Evolutionary conservation across 2,888 invertebrate species (phyloP).

Genomic region (Eristalinus sepulchralis): DNA sequence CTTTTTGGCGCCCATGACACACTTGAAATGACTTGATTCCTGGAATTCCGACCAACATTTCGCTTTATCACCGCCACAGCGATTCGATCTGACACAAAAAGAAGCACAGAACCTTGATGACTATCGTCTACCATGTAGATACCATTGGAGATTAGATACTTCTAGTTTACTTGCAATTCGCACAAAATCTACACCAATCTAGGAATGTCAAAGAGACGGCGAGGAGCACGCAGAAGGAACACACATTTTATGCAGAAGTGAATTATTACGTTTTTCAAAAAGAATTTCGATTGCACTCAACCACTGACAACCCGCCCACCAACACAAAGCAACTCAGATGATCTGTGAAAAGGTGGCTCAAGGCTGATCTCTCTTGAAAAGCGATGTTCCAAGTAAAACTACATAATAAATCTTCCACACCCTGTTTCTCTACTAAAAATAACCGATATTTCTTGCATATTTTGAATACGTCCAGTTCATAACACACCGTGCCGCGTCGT

Average conservation of each 20-base stretch:
- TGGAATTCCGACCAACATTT: neutral
- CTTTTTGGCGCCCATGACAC: neutral
- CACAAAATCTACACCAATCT: neutral
- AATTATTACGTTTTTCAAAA: no score
- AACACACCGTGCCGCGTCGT: neutral
- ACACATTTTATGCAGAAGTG: no score
- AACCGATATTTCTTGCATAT: neutral
- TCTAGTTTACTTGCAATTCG: neutral
- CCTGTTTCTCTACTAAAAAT: neutral
- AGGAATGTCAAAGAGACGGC: neutral
- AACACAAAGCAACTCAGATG: neutral
- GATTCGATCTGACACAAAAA: neutral
- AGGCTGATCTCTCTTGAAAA: neutral
- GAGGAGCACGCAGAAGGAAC: no score
- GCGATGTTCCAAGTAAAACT: neutral
- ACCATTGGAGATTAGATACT: neutral
- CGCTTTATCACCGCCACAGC: neutral
- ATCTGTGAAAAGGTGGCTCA: neutral
- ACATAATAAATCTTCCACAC: neutral
- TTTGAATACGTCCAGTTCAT: neutral
- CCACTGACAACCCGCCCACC: neutral
- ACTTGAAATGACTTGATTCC: neutral
- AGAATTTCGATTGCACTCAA: neutral
- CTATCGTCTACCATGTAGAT: neutral
- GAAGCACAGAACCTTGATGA: neutral